Evolutionary conservation across 2,797 vertebrate species (phyloP).

Genomic region (Kryptolebias ocellatus): DNA sequence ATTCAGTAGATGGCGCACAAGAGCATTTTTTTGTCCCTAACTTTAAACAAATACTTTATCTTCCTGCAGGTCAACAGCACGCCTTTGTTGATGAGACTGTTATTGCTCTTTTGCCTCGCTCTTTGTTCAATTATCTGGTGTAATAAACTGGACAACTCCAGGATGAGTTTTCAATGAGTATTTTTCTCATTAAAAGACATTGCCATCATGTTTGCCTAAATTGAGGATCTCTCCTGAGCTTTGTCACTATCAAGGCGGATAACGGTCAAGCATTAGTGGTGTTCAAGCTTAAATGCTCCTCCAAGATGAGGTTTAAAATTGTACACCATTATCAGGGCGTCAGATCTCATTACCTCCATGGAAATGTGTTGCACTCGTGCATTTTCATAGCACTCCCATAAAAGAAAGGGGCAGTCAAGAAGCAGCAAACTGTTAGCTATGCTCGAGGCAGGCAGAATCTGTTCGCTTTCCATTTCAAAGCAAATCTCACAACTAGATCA

Average conservation of each 20-base stretch:
- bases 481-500: conserved; percentile 60
- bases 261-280: conserved; percentile 37
- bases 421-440: conserved; percentile 48
- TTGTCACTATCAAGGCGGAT: conserved; percentile 36
- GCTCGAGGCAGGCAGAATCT: conserved; percentile 59
- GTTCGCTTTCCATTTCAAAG: conserved; percentile 75
- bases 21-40: conserved; percentile 17
- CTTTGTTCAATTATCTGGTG: conserved; percentile 28
- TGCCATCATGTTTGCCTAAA: conserved; percentile 39
- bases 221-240: conserved; percentile 39
- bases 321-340: conserved; percentile 56
- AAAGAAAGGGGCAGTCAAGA: conserved; percentile 49
- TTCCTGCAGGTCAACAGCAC: conserved; percentile 28
- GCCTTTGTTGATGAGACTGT: conserved; percentile 15
- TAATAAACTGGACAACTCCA: conserved; percentile 26
- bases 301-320: conserved; percentile 61
- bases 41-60: conserved; percentile 10
- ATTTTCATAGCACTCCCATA: conserved; percentile 62
- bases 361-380: conserved; percentile 52
- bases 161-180: conserved; percentile 17
- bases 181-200: conserved; percentile 45
- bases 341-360: conserved; percentile 51
- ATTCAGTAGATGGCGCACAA: conserved; percentile 76
- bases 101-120: conserved; percentile 15
- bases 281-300: conserved; percentile 42